Conservation (phyloP, 2,797 vertebrate genomes). For the Salmo trutta region DNA sequence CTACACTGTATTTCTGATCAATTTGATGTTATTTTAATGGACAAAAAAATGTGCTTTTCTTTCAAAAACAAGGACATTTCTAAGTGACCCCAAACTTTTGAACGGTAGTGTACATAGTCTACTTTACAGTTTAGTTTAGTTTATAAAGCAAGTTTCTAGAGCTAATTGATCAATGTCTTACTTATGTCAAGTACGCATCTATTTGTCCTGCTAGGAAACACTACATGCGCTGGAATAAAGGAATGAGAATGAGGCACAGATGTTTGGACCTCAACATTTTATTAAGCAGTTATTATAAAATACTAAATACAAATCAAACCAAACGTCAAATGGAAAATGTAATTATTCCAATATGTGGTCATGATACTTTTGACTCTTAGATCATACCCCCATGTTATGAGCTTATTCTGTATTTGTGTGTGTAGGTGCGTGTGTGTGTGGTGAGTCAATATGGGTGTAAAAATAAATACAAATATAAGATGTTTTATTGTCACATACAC, state of each 20-base stretch:
- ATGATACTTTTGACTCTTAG: background rate
- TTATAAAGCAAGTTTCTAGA: background rate
- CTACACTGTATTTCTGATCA: no score
- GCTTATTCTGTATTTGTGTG: background rate
- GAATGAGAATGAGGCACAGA: background rate
- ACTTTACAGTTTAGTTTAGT: no score
- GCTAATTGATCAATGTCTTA: background rate
- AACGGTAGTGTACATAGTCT: no score
- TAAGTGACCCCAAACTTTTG: no score
- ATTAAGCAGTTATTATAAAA: constrained; percentile 3
- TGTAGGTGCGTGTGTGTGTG: background rate
- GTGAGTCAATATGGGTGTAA: constrained; percentile 6
- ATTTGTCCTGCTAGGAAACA: background rate
- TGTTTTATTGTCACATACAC: no score
- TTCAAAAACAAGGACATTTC: no score
- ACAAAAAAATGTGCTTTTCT: no score
- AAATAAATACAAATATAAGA: constrained; percentile 1
- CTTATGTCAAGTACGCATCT: background rate
- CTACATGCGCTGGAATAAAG: background rate
- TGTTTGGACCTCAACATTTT: background rate
- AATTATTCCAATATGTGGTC: background rate
- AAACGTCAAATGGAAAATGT: background rate
- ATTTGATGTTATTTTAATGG: no score
- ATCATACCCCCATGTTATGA: no score
- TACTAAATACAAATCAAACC: background rate